A percentile compares a stretch with the other conserved stretches of the same genome.
Evolutionary conservation across 2,113 vertebrate genomes (phyloP).

Genomic region (Rallus limicola): DNA sequence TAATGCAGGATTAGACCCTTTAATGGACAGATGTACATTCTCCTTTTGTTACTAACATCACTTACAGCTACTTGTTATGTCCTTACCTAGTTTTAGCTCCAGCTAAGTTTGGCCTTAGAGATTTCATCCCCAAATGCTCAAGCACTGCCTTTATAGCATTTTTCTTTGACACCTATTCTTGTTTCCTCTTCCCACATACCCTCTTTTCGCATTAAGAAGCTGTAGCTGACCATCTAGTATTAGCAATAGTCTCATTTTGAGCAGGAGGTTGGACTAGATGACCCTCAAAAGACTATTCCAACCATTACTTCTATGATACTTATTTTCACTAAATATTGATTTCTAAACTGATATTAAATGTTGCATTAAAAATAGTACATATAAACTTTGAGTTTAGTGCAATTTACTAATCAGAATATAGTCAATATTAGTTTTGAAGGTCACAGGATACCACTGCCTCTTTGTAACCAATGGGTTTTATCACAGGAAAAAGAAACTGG

Average conservation of each 20-base stretch:
- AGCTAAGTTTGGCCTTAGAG: not conserved
- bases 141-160: not conserved
- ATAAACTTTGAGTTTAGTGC: not conserved
- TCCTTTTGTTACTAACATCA: not conserved
- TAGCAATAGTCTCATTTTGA: not conserved
- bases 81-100: not conserved
- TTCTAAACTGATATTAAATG: not conserved
- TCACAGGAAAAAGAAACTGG: not conserved
- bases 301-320: not conserved
- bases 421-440: not conserved
- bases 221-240: not conserved
- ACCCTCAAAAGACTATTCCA: not conserved
- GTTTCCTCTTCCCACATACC: not conserved
- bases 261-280: not conserved
- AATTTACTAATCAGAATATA: not conserved
- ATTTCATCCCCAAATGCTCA: not conserved
- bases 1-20: not conserved
- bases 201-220: not conserved
- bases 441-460: not conserved
- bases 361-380: not conserved
- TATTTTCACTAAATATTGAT: not conserved
- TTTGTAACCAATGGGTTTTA: not conserved
- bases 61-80: not conserved
- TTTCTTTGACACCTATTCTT: not conserved
- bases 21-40: not conserved